Conservation (phyloP, 2,113 vertebrate genomes). For the Melozone crissalis region DNA sequence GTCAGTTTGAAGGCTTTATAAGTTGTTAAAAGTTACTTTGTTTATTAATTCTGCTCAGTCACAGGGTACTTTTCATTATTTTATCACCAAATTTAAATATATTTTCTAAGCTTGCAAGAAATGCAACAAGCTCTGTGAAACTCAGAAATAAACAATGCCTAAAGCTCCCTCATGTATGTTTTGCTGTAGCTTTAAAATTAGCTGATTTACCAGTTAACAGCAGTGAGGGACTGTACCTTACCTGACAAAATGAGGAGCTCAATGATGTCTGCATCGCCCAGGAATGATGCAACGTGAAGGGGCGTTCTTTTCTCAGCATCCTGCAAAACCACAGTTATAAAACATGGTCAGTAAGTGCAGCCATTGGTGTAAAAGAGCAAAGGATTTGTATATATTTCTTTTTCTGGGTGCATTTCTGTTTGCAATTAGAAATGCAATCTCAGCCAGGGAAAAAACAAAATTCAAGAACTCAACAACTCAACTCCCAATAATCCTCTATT, state of each 20-base stretch:
- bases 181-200: neutral
- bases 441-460: neutral
- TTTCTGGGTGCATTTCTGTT: neutral
- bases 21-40: neutral
- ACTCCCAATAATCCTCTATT: neutral
- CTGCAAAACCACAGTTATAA: slow-evolving; percentile 67
- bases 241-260: slow-evolving; percentile 96
- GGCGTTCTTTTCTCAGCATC: slow-evolving; percentile 94
- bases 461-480: neutral
- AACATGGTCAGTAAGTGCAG: neutral
- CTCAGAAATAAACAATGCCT: neutral
- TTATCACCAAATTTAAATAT: neutral
- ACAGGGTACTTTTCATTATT: neutral
- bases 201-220: neutral
- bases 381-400: neutral
- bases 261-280: slow-evolving; percentile 95
- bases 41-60: neutral
- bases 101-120: neutral
- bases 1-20: neutral
- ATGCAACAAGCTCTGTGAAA: neutral
- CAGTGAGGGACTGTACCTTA: slow-evolving; percentile 54
- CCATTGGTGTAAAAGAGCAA: neutral
- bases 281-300: slow-evolving; percentile 91
- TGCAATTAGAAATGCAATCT: neutral
- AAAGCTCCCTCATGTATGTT: neutral